phyloP scores from a whole-genome alignment of 2,888 invertebrate genomes.

The Antheraea yamamai region DNA sequence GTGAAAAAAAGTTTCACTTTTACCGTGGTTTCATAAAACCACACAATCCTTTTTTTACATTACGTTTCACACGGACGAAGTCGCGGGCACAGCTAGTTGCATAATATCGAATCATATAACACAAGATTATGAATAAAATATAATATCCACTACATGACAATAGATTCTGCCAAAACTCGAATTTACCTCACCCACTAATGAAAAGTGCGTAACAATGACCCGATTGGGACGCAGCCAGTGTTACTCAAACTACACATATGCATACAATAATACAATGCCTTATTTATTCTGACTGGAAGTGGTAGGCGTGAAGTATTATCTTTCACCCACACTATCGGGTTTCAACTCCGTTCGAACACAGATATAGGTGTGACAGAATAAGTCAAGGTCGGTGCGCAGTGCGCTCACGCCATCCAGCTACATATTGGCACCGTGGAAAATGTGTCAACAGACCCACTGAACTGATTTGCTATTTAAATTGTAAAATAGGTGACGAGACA shows the following conservation, averaged over 20 bases:
- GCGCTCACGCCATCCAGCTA: background rate
- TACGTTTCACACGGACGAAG: too few species aligned
- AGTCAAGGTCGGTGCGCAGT: background rate
- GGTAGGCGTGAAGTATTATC: constrained; percentile 6
- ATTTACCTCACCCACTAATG: background rate
- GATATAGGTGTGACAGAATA: constrained; percentile 7
- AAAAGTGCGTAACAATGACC: background rate
- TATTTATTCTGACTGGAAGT: background rate
- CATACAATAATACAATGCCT: background rate
- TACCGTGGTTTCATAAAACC: too few species aligned
- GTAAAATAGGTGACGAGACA: background rate
- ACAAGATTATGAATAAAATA: too few species aligned
- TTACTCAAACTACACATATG: background rate
- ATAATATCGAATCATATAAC: too few species aligned
- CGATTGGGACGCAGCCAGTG: background rate
- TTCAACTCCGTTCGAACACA: background rate
- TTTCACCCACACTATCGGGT: background rate
- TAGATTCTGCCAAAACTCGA: too few species aligned
- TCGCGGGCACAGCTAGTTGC: too few species aligned
- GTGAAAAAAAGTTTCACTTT: too few species aligned
- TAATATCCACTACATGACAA: too few species aligned
- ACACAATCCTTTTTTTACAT: too few species aligned
- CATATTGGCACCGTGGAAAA: background rate
- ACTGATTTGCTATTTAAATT: background rate
- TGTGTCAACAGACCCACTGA: background rate